phyloP scores from a whole-genome alignment of 2,888 invertebrate species.

The Pammene fasciana region DNA sequence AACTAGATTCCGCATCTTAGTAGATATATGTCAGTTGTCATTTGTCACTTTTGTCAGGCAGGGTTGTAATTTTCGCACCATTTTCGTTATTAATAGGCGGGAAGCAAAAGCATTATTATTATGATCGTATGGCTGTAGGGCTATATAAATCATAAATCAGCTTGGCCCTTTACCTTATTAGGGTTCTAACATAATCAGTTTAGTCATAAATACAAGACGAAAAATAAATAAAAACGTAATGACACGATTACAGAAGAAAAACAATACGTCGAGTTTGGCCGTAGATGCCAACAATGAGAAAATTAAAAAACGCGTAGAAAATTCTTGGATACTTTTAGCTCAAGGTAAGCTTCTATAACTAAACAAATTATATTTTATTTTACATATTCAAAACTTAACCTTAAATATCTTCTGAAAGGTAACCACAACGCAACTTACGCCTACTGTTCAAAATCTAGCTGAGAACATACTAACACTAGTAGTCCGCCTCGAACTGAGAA shows the following conservation, averaged over 20 bases:
- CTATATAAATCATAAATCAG: background rate
- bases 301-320: constrained; percentile 83
- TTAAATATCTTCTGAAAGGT: background rate
- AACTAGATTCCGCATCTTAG: background rate
- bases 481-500: too few relatives aligned
- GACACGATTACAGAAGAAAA: constrained; percentile 25
- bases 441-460: too few relatives aligned
- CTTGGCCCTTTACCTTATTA: background rate
- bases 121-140: too few relatives aligned
- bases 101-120: too few relatives aligned
- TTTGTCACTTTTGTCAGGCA: background rate
- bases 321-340: constrained; percentile 87
- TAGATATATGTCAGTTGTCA: background rate
- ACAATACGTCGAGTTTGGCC: background rate
- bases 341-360: constrained; percentile 77
- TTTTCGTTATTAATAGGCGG: too few relatives aligned
- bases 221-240: constrained; percentile 3
- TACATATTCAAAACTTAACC: background rate
- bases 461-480: too few relatives aligned
- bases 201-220: background rate
- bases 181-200: background rate
- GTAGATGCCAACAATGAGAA: constrained; percentile 43
- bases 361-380: background rate
- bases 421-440: background rate
- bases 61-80: too few relatives aligned